These are phyloP conservation scores for Caenorhabditis afra DNA, from an alignment of 2,888 invertebrate species.

Conservation along the genomic window DNA sequence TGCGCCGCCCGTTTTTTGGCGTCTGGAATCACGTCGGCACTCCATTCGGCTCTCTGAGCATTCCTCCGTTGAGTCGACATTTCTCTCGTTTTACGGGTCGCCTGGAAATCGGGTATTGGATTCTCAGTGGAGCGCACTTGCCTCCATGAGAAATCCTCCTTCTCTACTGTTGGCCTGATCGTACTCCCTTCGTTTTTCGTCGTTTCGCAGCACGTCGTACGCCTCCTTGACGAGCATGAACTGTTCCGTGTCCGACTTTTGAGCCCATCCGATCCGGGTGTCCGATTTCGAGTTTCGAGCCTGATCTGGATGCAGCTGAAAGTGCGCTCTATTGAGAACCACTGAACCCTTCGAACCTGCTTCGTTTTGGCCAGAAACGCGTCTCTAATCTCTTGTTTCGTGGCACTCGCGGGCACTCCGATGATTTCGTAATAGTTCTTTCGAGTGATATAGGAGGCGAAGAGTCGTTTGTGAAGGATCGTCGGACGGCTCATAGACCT, in stretches of 20 bases:
- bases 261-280: slow-evolving; percentile 51
- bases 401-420: slow-evolving; percentile 46
- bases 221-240: slow-evolving; percentile 64
- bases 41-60: slow-evolving; percentile 57
- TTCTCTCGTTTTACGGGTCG: slow-evolving; percentile 36
- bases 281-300: slow-evolving; percentile 27
- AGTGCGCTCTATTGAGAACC: background rate
- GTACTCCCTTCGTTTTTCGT: slow-evolving; percentile 54
- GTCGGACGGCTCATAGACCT: slow-evolving; percentile 10
- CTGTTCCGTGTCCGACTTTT: slow-evolving; percentile 51
- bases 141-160: slow-evolving; percentile 61
- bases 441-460: slow-evolving; percentile 51
- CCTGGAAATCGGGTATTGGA: slow-evolving; percentile 3
- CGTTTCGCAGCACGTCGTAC: slow-evolving; percentile 55
- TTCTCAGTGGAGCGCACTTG: background rate
- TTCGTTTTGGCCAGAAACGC: slow-evolving; percentile 59
- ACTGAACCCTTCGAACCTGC: too few relatives aligned
- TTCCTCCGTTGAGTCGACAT: slow-evolving; percentile 44
- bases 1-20: slow-evolving; percentile 24
- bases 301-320: slow-evolving; percentile 57
- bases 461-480: slow-evolving; percentile 12
- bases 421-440: slow-evolving; percentile 60
- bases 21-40: slow-evolving; percentile 49
- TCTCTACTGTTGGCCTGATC: slow-evolving; percentile 49
- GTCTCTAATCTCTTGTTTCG: slow-evolving; percentile 38